Conservation (phyloP, 2,888 invertebrate genomes). For the Ophonus ardosiacus region DNA sequence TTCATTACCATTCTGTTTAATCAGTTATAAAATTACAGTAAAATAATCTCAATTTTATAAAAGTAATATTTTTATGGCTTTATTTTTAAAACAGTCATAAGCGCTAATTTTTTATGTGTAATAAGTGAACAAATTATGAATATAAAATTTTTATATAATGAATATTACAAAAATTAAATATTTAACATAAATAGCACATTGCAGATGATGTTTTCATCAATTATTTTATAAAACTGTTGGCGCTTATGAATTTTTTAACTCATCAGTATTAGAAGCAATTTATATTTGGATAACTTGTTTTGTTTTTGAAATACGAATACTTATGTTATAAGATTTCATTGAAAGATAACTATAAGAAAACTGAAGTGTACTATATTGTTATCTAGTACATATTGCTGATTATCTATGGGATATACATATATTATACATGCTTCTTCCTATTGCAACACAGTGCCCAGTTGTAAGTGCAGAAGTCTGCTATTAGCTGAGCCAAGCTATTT, state of each 20-base stretch:
- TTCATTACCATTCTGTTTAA: slow-evolving; percentile 9
- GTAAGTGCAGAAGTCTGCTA: slow-evolving; percentile 68
- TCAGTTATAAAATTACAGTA: neutral
- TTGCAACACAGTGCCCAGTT: slow-evolving; percentile 70
- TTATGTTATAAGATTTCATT: slow-evolving; percentile 45
- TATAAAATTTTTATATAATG: slow-evolving; percentile 13
- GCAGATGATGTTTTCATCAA: slow-evolving; percentile 4
- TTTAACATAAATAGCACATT: slow-evolving; percentile 12
- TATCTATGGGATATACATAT: slow-evolving; percentile 63
- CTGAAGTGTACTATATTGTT: slow-evolving; percentile 63
- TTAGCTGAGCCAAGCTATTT: slow-evolving; percentile 71
- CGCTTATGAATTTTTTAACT: slow-evolving; percentile 53
- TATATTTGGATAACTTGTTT: slow-evolving; percentile 22
- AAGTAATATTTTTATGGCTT: neutral
- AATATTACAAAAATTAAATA: slow-evolving; percentile 1
- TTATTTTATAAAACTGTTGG: slow-evolving; percentile 35
- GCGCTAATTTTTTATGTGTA: slow-evolving; percentile 12
- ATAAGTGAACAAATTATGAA: slow-evolving; percentile 17
- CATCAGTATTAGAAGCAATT: slow-evolving; percentile 58
- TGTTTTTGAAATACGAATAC: slow-evolving; percentile 16
- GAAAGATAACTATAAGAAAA: slow-evolving; percentile 55
- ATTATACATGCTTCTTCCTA: slow-evolving; percentile 73
- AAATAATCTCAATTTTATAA: slow-evolving; percentile 18
- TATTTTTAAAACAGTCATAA: slow-evolving; percentile 35
- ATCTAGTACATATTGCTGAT: slow-evolving; percentile 64